Conservation (phyloP, 2,888 invertebrate genomes). For the Diarsia mendica region DNA sequence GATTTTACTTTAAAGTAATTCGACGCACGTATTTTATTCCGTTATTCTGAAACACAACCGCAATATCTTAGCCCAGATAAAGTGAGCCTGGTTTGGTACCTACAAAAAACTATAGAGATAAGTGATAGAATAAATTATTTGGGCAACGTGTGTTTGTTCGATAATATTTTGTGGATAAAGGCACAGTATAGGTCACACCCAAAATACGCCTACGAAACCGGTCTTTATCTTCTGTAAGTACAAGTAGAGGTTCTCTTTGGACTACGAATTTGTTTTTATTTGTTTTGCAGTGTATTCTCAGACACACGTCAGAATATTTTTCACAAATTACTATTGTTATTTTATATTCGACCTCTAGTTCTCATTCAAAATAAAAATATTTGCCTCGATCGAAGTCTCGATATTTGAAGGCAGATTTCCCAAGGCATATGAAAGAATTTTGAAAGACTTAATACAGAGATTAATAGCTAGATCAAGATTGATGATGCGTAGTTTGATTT, state of each 20-base stretch:
- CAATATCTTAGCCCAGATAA: slow-evolving; percentile 30
- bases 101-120: slow-evolving; percentile 44
- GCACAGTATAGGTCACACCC: neutral
- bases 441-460: slow-evolving; percentile 45
- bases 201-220: neutral
- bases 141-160: slow-evolving; percentile 15
- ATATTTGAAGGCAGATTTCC: slow-evolving; percentile 48
- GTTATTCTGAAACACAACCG: slow-evolving; percentile 15
- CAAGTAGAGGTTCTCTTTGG: neutral
- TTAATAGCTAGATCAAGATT: slow-evolving; percentile 57
- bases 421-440: slow-evolving; percentile 46
- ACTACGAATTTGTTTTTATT: neutral
- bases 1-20: neutral
- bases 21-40: neutral
- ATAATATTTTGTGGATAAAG: neutral
- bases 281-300: neutral
- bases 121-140: slow-evolving; percentile 48
- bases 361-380: slow-evolving; percentile 19
- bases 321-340: neutral
- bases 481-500: slow-evolving; percentile 46
- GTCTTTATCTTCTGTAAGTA: neutral
- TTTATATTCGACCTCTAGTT: neutral
- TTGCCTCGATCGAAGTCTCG: slow-evolving; percentile 18
- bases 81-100: neutral
- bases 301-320: neutral